Evolutionary conservation across 1,140 invertebrate genomes (phyloP), one percentile per base, ranked within the genome.

Genomic region (Chionoecetes opilio): DNA sequence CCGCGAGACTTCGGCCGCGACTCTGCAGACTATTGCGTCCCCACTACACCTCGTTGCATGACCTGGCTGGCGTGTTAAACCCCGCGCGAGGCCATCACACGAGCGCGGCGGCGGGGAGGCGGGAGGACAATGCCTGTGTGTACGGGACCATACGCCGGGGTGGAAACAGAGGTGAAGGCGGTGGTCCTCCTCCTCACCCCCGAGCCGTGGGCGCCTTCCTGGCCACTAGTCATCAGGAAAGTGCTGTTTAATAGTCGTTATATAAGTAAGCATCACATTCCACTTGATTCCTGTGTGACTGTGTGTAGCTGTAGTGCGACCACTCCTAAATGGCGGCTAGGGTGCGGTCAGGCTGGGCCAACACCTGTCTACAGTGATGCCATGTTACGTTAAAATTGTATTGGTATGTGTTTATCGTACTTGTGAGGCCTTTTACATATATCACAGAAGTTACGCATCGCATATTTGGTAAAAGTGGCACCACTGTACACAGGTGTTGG

Each of bases 141-240:
- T 94, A 94, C 87, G 93, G 93, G 35, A 94, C 93, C 31, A 87
- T 94, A 32, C 87, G 93, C 8, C 87, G 93, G 0, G 93, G 93
- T 0, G 93, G 93, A 29, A 87, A 94, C 2, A 89, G 93, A 53
- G 32, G n/a, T 0, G 34, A 87, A 37, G 87, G 41, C 17, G 87
- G 85, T 5, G 93, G 93, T 2, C 11, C 46, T 17, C 93, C 93
- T 21, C 93, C 93, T n/a, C 93, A 94, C 37, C 93, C 93, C 21
- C 41, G 88, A n/a, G 93, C 93, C 6, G 93, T 94, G 21, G 93
- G 93, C 32, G 90, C 93, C 87, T 94, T 94, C 75, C 53, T 94
- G 32, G 93, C 93, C 17, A 94, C 87, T 32, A 94, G 93, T 75
- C 93, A 94, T 63, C 93, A 94, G 85, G 93, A 94, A 35, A 94